Base-by-base conservation (phyloP, 2,888 invertebrate species). In the Caenorhabditis uteleia region DNA sequence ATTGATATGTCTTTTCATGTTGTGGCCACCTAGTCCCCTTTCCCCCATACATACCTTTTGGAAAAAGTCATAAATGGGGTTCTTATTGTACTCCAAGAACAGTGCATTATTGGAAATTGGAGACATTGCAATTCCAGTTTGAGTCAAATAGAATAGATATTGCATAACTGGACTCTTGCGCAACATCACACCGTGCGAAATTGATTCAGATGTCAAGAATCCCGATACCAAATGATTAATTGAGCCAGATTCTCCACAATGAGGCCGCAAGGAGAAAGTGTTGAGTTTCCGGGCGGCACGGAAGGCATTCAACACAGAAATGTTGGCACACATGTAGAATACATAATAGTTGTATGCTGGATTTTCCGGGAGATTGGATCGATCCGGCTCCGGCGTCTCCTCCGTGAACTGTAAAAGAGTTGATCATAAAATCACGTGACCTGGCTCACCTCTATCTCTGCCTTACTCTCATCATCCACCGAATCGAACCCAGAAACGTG, bases 391-490 rank as follows among this genome's bases (percentile, higher is more conserved):
- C 42, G 88, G 88, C 50, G 79, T 90, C 89, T 77, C 68, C 8
- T 65, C 47, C 88, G 87, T 94, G 91, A 86, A 95, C 88, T 82
- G 64, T 29, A 77, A 59, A n/a, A n/a, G 34, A 10, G 12, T 34
- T 34, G 5, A 4, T 7, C 12, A 16, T 25, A 23, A 23, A 44
- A 70, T 70, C 16, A 79, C 79, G 40, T 78, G 91, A 85, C 72
- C 92, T 87, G 93, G 92, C 86, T 98, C 98, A 0, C 95, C 93
- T 86, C n/a, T n/a, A n/a, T n/a, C n/a, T n/a, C n/a, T n/a, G n/a
- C n/a, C n/a, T 98, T 99, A 46, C 94, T 94, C 85, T 99, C 98
- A 84, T 99, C 98, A 84, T 99, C 98, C 44, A 98, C 98, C 16
- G 95, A 95, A 87, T 98, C 98, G 84, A 98, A 92, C 1, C 95